Evolutionary conservation across 2,888 invertebrate species (phyloP), one percentile per base, ranked within the genome.

Genomic region (Hemicrepidius hirtus): DNA sequence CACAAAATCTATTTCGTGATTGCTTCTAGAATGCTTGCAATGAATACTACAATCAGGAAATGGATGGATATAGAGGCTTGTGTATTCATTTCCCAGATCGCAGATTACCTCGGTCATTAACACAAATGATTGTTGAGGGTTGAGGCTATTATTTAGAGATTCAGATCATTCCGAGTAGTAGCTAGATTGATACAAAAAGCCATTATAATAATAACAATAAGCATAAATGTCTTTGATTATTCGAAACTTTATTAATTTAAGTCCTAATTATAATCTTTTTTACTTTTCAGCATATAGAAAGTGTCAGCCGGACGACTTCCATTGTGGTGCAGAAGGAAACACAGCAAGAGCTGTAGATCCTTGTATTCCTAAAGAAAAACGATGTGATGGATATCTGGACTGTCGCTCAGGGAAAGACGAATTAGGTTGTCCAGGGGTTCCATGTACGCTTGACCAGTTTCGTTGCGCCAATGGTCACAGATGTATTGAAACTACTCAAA

Each of bases 331-430:
- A 7, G 89, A 90, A 78, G 93, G 92, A 80, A 78, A 88, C 16
- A 88, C 89, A 46, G 88, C 88, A 79, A 86, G 88, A 18, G 85
- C 89, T 21, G 91, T 92, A 74, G 94, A 94, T 18, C 94, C 95
- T 20, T 97, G 97, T 86, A 92, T 97, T 84, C 94, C 95, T 57
- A 93, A 93, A 85, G 93, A 94, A 80, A 97, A 96, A 86, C 93
- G 92, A 83, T 98, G 98, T 87, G 96, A 98, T 84, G 97, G 98
- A 82, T 93, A 93, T 82, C 83, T 92, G 83, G 97, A 97, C 87
- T 98, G 98, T 85, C 91, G 96, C 70, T 93, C 93, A 73, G 92
- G 93, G 35, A 91, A 91, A 73, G 97, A 97, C 84, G 96, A 96
- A 84, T 91, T 92, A 74, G 92, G 91, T 70, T 97, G 96, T 84